phyloP scores from a whole-genome alignment of 2,113 vertebrate genomes.

The Spheniscus mendiculus region DNA sequence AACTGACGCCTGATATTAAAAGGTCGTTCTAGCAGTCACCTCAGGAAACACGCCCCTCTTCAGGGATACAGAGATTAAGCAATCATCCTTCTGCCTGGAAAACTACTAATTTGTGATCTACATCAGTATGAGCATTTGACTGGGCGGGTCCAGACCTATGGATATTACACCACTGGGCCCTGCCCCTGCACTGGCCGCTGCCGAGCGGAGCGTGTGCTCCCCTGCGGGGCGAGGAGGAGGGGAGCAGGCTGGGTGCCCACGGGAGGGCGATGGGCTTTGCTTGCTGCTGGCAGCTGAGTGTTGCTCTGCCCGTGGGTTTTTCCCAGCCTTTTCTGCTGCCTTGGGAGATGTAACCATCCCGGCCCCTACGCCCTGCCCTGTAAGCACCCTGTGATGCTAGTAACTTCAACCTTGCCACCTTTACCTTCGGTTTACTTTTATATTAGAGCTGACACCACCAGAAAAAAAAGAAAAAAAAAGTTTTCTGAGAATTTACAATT shows the following conservation, averaged over 20 bases:
- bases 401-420: neutral
- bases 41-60: neutral
- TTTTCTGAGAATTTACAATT: neutral
- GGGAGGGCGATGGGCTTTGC: neutral
- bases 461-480: no score
- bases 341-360: neutral
- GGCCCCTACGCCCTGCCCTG: neutral
- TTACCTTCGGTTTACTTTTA: neutral
- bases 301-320: neutral
- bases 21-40: neutral
- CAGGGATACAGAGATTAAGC: neutral
- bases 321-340: neutral
- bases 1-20: neutral
- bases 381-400: neutral
- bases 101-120: neutral
- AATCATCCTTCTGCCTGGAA: neutral
- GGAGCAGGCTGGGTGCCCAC: rapidly evolving
- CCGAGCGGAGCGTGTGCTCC: neutral
- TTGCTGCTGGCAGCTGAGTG: neutral
- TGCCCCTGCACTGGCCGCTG: neutral
- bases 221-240: neutral
- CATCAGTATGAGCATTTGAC: neutral
- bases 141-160: neutral
- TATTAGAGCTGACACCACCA: neutral
- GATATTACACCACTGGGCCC: no score